These are phyloP conservation scores for Protonibea diacanthus DNA, from an alignment of 2,797 vertebrate genomes.

Conservation along the genomic window DNA sequence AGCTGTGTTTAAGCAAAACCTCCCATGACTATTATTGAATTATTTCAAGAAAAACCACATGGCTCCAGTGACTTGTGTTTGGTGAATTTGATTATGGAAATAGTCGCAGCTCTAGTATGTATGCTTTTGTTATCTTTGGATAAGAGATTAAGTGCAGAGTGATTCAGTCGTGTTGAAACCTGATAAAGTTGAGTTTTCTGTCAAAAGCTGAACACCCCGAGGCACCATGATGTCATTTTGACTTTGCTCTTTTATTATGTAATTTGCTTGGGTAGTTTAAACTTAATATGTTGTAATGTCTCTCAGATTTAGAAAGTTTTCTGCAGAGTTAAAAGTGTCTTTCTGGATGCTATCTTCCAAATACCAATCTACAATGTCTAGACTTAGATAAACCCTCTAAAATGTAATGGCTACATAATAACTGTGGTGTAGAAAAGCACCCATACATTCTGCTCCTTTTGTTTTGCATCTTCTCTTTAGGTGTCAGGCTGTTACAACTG, in stretches of 20 bases:
- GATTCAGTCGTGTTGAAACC: conserved; percentile 11
- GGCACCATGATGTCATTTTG: neutral
- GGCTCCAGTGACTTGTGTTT: conserved; percentile 7
- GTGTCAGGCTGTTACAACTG: neutral
- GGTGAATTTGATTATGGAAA: conserved; percentile 21
- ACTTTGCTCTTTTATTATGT: neutral
- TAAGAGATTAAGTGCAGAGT: neutral
- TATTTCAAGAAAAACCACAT: conserved; percentile 13
- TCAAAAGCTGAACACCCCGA: neutral
- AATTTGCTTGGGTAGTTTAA: neutral
- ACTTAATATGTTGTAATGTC: neutral
- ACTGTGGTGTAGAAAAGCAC: neutral
- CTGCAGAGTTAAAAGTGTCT: neutral
- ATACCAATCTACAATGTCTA: neutral
- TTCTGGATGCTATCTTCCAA: neutral
- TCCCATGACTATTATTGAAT: too few species aligned
- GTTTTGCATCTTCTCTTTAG: conserved; percentile 3
- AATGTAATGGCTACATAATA: neutral
- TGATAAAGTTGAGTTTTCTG: conserved; percentile 1
- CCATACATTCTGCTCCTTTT: too few species aligned
- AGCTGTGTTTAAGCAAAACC: neutral
- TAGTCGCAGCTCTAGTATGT: neutral
- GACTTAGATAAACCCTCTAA: neutral
- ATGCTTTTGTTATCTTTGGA: conserved; percentile 12
- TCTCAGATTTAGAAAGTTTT: neutral